phyloP scores from a whole-genome alignment of 2,113 vertebrate species.

The Ellobius talpinus region DNA sequence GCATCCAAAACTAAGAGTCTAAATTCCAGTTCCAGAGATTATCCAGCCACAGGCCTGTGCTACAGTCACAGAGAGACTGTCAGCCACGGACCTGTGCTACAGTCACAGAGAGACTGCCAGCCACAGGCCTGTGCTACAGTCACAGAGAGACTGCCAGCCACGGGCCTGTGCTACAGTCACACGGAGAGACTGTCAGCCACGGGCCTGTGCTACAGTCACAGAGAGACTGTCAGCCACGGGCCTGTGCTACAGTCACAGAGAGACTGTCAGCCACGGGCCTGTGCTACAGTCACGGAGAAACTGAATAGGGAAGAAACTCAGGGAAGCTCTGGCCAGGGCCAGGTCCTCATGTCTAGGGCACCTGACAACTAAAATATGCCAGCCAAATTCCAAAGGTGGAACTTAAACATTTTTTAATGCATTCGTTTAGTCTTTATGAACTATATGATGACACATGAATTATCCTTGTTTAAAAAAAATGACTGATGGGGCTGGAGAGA shows the following conservation, averaged over 20 bases:
- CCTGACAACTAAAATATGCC: not conserved
- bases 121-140: too few species aligned
- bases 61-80: not conserved
- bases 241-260: not conserved
- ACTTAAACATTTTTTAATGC: not conserved
- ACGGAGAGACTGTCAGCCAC: not conserved
- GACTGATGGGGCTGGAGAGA: too few species aligned
- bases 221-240: not conserved
- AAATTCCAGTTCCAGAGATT: not conserved
- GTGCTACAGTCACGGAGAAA: not conserved
- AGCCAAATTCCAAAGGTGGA: not conserved
- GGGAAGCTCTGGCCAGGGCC: not conserved
- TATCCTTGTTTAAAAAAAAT: not conserved
- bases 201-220: not conserved
- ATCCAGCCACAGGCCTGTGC: not conserved
- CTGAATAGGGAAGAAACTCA: accelerated
- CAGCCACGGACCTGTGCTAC: too few species aligned
- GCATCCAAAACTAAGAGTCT: too few species aligned
- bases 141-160: not conserved
- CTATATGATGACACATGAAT: not conserved
- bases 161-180: not conserved
- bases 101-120: too few species aligned
- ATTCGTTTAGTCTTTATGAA: not conserved
- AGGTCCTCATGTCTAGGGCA: not conserved
- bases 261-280: not conserved